phyloP scores from a whole-genome alignment of 2,888 invertebrate species.

The Rugalucina vietnamica region DNA sequence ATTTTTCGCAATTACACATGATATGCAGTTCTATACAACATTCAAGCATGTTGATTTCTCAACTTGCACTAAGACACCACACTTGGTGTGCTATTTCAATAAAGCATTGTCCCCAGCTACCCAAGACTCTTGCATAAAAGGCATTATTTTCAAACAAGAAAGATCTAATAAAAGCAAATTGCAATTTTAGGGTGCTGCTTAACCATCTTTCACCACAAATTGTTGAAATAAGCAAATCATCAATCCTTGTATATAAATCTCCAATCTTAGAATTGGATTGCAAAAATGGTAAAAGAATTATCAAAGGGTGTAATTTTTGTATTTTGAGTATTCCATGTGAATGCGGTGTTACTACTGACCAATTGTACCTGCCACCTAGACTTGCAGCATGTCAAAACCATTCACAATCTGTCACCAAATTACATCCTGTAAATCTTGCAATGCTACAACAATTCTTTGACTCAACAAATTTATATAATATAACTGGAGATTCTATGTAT shows the following conservation, averaged over 20 bases:
- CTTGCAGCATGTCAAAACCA: slow-evolving; percentile 11
- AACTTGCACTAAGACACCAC: not conserved
- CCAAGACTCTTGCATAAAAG: not conserved
- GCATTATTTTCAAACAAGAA: not conserved
- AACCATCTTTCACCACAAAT: not conserved
- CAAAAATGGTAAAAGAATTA: not conserved
- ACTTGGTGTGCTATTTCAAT: not conserved
- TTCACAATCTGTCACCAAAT: not conserved
- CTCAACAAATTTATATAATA: not conserved
- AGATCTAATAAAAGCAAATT: not conserved
- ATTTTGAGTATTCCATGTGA: slow-evolving; percentile 9
- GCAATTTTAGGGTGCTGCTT: not conserved
- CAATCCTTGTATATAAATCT: slow-evolving; percentile 11
- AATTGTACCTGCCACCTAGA: slow-evolving; percentile 13
- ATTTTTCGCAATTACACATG: slow-evolving; percentile 10
- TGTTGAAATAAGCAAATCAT: slow-evolving; percentile 3
- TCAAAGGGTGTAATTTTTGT: slow-evolving; percentile 29
- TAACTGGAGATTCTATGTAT: not conserved
- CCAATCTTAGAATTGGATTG: slow-evolving; percentile 11
- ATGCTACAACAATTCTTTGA: slow-evolving; percentile 23
- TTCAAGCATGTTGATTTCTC: not conserved
- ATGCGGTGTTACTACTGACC: slow-evolving; percentile 4
- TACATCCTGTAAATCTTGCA: slow-evolving; percentile 29
- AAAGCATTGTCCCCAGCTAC: not conserved
- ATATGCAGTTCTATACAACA: slow-evolving; percentile 14